Conservation (phyloP, 2,113 vertebrate species). For the Ammospiza nelsoni region DNA sequence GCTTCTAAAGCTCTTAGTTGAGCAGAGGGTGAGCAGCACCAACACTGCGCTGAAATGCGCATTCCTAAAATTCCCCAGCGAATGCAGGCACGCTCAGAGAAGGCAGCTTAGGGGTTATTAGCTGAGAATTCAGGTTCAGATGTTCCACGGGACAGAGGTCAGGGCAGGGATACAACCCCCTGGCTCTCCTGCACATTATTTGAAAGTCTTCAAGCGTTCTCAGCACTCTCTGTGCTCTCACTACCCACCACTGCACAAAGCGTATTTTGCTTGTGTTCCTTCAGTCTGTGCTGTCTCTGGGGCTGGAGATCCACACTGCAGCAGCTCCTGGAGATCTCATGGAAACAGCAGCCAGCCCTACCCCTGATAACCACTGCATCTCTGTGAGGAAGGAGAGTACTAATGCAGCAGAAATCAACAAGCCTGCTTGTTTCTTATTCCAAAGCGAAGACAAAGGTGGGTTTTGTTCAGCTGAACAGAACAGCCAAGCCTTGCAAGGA, state of each 20-base stretch:
- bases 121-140: conserved; percentile 11
- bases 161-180: background rate
- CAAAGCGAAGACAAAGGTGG: conserved; percentile 1
- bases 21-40: background rate
- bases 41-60: background rate
- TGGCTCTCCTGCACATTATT: background rate
- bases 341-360: background rate
- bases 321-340: background rate
- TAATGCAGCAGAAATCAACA: conserved; percentile 42
- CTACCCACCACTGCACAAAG: background rate
- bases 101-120: background rate
- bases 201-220: background rate
- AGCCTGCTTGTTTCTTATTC: conserved; percentile 32
- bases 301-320: background rate
- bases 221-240: background rate
- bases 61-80: conserved; percentile 44
- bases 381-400: background rate
- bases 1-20: conserved; percentile 15
- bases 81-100: background rate
- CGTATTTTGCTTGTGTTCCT: accelerated
- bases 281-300: background rate
- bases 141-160: background rate
- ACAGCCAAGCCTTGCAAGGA: background rate
- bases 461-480: conserved; percentile 23
- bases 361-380: background rate